These are phyloP conservation scores for Heterohyrax brucei DNA, from an alignment of 2,797 vertebrate species.

Conservation along the genomic window DNA sequence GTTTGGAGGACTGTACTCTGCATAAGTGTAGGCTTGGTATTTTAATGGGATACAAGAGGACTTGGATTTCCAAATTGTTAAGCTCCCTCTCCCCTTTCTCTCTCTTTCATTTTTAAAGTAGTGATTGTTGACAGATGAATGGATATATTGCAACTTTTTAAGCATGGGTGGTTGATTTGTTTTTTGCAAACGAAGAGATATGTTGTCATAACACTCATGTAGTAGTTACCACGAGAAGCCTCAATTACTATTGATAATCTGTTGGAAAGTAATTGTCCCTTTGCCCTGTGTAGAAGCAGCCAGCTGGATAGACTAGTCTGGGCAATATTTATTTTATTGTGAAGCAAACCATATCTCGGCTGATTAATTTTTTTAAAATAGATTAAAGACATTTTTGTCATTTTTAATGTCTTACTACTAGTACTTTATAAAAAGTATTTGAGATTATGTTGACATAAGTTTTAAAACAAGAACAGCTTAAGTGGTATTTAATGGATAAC, in stretches of 20 bases:
- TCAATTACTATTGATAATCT: conserved; percentile 31
- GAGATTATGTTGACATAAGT: conserved; percentile 89
- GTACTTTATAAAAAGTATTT: conserved; percentile 90
- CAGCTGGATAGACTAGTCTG: conserved; percentile 84
- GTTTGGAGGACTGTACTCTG: neutral
- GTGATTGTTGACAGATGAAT: rapidly evolving
- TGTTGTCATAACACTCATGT: neutral
- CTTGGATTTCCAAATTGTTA: neutral
- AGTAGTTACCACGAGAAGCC: conserved; percentile 47
- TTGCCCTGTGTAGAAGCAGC: conserved; percentile 24
- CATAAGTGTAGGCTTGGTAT: neutral
- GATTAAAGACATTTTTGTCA: conserved; percentile 93
- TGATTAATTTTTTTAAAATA: conserved; percentile 88
- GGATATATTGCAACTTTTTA: neutral
- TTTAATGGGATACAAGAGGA: neutral
- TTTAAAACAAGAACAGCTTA: conserved; percentile 87
- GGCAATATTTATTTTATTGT: conserved; percentile 83
- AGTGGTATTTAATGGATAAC: conserved; percentile 90
- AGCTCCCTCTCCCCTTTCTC: neutral
- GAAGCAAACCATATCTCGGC: conserved; percentile 85
- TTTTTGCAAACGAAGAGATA: neutral
- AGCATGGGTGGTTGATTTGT: rapidly evolving
- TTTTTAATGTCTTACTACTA: conserved; percentile 92
- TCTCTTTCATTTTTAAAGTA: neutral
- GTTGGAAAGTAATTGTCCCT: conserved; percentile 61